These are phyloP conservation scores for Chloroceryle aenea DNA, from an alignment of 2,113 vertebrate genomes.

Conservation along the genomic window DNA sequence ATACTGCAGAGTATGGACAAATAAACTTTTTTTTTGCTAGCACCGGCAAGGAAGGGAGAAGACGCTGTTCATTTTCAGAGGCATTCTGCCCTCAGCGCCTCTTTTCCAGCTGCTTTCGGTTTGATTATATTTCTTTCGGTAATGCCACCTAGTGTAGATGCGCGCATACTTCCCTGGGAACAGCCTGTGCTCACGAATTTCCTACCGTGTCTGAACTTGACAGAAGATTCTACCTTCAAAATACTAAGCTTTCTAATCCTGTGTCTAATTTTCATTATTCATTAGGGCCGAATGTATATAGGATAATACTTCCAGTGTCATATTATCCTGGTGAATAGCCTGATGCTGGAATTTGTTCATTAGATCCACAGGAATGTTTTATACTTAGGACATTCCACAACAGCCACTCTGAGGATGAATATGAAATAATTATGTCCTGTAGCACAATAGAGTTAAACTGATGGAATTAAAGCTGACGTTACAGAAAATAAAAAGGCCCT, in stretches of 20 bases:
- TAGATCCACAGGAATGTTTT: background rate
- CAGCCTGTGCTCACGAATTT: constrained; percentile 20
- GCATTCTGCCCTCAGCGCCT: background rate
- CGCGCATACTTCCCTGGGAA: constrained; percentile 31
- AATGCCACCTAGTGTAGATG: constrained; percentile 71
- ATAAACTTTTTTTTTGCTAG: background rate
- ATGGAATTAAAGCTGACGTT: background rate
- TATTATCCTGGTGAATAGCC: background rate
- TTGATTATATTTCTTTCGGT: constrained; percentile 24
- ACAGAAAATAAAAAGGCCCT: constrained; percentile 6
- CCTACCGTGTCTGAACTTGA: constrained; percentile 27
- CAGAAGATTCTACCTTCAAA: constrained; percentile 41
- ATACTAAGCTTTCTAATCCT: constrained; percentile 50
- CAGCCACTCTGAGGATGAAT: background rate
- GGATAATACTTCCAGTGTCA: background rate
- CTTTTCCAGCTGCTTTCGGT: background rate
- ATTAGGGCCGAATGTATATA: background rate
- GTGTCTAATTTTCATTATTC: constrained; percentile 20
- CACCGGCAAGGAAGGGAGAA: background rate
- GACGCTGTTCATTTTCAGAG: background rate
- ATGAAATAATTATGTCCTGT: background rate
- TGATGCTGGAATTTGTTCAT: constrained; percentile 25
- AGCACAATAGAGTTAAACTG: background rate
- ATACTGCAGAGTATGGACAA: background rate
- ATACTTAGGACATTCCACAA: background rate